Base-by-base conservation (phyloP, 2,113 vertebrate genomes). In the Nothobranchius kuhntae region DNA sequence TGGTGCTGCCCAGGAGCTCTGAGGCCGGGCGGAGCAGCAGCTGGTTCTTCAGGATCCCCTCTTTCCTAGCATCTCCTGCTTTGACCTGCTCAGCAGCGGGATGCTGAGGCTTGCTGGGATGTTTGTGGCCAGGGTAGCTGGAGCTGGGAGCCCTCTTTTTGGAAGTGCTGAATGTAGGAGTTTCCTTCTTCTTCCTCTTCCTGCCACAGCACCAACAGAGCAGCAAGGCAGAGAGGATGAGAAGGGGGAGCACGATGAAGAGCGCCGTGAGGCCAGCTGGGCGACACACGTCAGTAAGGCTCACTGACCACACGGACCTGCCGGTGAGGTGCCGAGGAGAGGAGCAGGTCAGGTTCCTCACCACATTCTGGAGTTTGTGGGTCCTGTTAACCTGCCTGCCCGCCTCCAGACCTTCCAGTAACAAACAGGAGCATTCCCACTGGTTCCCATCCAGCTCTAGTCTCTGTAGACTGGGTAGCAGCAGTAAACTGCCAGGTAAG, bases 151-250 rank as follows among this genome's bases (percentile, higher is more conserved):
- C 50, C 52, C 71, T 86, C 45, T 90, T 91, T 67, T 90, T 90
- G 8, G 81, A 68, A 38, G 76, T 59, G 38, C 89, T 36, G 44
- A 90, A 89, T 2, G 78, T 75, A 0, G 75, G 65, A 0, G 80
- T 68, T 3, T 94, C 93, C 45, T 93, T 93, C 60, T 89, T 94
- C 71, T 83, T 93, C 71, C 80, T 93, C 44, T 81, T 92, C 77
- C 92, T 93, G 40, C 67, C 83, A 56, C 94, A 96, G 86, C 94
- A 93, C 89, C 93, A 96, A 80, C 94, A 96, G 56, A 94, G 80
- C 47, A 92, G 53, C 61, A 92, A 13, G 42, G 64, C 3, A 0
- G 93, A 61, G 69, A 96, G 84, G 60, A 94, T 75, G 44, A 94
- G 53, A 9, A 92, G 77, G 0, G 95, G 95, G 11, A 96, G 83